A percentile compares a stretch with the other conserved stretches of the same genome.
Conservation (phyloP, 2,888 invertebrate species). For the Caenorhabditis wallacei region DNA sequence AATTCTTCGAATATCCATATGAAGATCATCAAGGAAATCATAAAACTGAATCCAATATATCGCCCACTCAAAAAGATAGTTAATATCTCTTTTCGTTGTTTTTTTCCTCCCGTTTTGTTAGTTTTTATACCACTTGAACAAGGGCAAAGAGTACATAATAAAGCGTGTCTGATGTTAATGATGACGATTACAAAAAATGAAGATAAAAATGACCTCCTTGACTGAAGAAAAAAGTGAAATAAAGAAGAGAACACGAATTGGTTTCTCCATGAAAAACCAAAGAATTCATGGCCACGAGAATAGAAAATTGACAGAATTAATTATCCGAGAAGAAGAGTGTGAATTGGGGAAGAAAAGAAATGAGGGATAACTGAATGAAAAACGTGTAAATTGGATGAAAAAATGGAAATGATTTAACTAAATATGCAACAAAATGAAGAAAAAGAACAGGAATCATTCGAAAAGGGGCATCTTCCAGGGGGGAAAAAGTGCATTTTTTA, state of each 20-base stretch:
- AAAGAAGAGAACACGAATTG: slow-evolving; percentile 17
- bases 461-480: slow-evolving; percentile 12
- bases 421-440: slow-evolving; percentile 3
- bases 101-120: slow-evolving; percentile 24
- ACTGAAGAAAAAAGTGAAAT: not conserved
- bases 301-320: slow-evolving; percentile 46
- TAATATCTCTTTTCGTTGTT: slow-evolving; percentile 20
- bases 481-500: slow-evolving; percentile 38
- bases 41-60: not conserved
- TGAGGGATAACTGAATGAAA: slow-evolving; percentile 14
- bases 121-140: slow-evolving; percentile 33
- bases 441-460: slow-evolving; percentile 20
- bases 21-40: too few relatives aligned
- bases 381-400: slow-evolving; percentile 7
- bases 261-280: slow-evolving; percentile 16
- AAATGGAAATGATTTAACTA: slow-evolving; percentile 1
- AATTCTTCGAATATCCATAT: too few relatives aligned
- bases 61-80: slow-evolving; percentile 18
- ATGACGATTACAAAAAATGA: slow-evolving; percentile 1
- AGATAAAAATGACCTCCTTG: slow-evolving; percentile 19
- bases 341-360: slow-evolving; percentile 24
- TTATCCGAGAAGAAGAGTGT: slow-evolving; percentile 57
- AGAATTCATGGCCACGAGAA: slow-evolving; percentile 43
- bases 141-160: slow-evolving; percentile 41
- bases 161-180: slow-evolving; percentile 29